Base-by-base conservation (phyloP, 2,797 vertebrate genomes). In the Staurois parvus region DNA sequence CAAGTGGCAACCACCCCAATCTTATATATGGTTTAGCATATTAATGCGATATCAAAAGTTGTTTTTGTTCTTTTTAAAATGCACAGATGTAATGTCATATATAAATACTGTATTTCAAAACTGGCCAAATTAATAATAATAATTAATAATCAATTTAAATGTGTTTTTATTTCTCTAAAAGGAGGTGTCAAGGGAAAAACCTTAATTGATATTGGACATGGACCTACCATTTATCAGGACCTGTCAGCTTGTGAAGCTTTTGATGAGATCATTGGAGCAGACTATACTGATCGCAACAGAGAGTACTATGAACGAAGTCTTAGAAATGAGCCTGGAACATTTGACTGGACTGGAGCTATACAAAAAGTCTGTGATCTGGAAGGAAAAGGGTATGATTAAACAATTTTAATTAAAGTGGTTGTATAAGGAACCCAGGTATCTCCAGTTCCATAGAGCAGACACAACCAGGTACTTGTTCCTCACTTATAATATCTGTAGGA, bases 231-330 rank as follows among this genome's bases (percentile, higher is more conserved):
- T 76, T 95, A 94, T 89, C 95, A 96, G 91, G 92, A 96, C 56
- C 91, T 96, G 85, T 95, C 94, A 0, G 94, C 94, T 74, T 96
- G 95, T 2, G 93, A 96, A 90, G 80, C 84, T 70, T 96, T 95
- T 83, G 87, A 90, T 70, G 91, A 93, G 87, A 91, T 95, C 88
- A 56, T 95, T 0, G 89, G 94, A 83, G 91, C 94, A 0, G 94
- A 95, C 87, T 95, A 91, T 85, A 87, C 91, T 4, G 94, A 95
- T 78, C 90, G 89, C 45, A 96, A 95, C 89, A 81, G 90, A 13
- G 34, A 17, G 80, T 94, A 95, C 90, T 92, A 96, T 91, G 88
- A 88, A 75, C 91, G 56, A 81, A 92, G 94, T 93, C 91, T 96
- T 24, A 90, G 89, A 86, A 90, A 92, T 0, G 83, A 91, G 9